These are phyloP conservation scores for Glomeris maerens DNA, from an alignment of 1,140 invertebrate species.

Conservation along the genomic window DNA sequence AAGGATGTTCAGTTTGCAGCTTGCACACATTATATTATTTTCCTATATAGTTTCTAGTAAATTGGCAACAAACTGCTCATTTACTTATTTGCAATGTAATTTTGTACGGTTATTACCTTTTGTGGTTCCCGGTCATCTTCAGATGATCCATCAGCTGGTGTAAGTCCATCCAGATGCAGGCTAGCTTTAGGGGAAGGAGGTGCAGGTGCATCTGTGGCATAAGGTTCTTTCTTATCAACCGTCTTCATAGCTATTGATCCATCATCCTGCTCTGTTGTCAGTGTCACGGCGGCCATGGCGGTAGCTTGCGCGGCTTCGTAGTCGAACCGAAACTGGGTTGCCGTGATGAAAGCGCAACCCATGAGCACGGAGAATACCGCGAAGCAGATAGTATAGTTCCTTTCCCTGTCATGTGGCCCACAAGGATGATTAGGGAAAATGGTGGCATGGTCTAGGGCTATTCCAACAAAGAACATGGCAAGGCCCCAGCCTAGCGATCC, in stretches of 20 bases:
- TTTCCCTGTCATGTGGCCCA: slow-evolving; percentile 68
- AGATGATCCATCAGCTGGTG: too few species aligned
- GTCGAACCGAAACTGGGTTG: slow-evolving; percentile 56
- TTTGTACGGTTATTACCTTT: slow-evolving; percentile 5
- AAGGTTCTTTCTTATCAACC: not conserved
- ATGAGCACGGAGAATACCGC: slow-evolving; percentile 94
- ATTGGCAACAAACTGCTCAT: not conserved
- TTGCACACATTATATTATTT: slow-evolving; percentile 13
- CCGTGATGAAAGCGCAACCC: slow-evolving; percentile 82
- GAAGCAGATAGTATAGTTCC: slow-evolving; percentile 98
- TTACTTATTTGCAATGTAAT: too few species aligned
- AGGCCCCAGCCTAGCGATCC: slow-evolving; percentile 95
- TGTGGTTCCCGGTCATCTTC: not conserved
- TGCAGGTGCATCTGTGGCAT: not conserved
- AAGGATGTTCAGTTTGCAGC: slow-evolving; percentile 72
- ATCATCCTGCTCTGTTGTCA: not conserved
- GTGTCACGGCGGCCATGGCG: slow-evolving; percentile 12
- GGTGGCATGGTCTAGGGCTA: slow-evolving; percentile 92
- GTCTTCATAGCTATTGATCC: not conserved
- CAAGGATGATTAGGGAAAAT: slow-evolving; percentile 65
- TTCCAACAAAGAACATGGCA: slow-evolving; percentile 97
- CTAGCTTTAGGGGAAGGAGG: not conserved
- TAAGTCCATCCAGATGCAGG: too few species aligned
- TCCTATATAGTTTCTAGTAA: not conserved
- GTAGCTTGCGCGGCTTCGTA: slow-evolving; percentile 19